Base-by-base conservation (phyloP, 1,140 invertebrate genomes). In the Cotesia typhae region DNA sequence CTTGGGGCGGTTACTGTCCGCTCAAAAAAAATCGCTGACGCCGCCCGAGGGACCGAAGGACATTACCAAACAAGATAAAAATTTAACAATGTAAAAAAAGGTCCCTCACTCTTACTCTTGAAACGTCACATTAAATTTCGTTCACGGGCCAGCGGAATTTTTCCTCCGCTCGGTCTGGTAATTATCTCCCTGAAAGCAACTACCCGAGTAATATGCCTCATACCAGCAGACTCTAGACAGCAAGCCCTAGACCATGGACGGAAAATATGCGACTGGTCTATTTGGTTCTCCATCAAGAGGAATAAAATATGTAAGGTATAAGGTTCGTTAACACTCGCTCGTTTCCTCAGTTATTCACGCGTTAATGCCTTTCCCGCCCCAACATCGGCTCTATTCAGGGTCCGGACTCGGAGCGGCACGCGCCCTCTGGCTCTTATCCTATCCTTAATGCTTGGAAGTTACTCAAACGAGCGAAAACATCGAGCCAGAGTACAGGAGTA, bases 401-500 rank as follows among this genome's bases (percentile, higher is more conserved):
- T 28, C 3, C 4, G 9, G 9, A 5, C 12, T 61, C 20, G 4
- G 9, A 12, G 41, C 64, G 14, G 5, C 47, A 20, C 64, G 38
- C 14, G 38, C 41, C 64, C 64, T 37, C 41, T 47, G 28, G 28
- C 55, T 10, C 55, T 20, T 20, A 10, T 20, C 1, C 51, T 53
- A 35, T 53, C 67, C 9, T 71, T 71, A 65, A 66, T 66, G 61
- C 14, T 37, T 57, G 53, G 52, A 59, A 72, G 70, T 72, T 72
- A 72, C 37, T 63, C 63, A 72, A 72, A 72, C 70, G 70, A 72
- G 51, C 36, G 70, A 63, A 67, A 72, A 72, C 64, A 72, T 72
- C 67, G 70, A 64, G 52, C 57, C 51, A 65, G 20, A 55, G 5
- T 55, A 55, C 5, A 55, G 17, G n/a, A 55, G 12, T 17, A 3